Conservation (phyloP, 2,797 vertebrate species). For the Myotis myotis region DNA sequence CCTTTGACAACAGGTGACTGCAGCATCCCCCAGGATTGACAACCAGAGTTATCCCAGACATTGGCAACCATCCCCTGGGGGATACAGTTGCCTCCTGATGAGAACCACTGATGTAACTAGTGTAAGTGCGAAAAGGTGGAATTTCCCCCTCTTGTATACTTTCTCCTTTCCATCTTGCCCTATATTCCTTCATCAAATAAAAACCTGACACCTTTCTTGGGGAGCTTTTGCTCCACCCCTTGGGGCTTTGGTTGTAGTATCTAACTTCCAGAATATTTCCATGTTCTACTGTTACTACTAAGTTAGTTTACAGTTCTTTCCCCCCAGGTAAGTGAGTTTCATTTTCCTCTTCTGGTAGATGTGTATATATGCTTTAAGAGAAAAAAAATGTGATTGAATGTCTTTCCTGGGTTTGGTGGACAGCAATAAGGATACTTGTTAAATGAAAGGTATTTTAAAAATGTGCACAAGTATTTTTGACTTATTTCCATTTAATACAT, state of each 20-base stretch:
- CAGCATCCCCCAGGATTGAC: background rate
- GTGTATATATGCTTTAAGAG: background rate
- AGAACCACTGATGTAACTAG: background rate
- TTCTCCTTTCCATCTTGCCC: background rate
- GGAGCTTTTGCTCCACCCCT: background rate
- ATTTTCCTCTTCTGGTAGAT: background rate
- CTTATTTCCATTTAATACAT: background rate
- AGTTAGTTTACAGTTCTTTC: background rate
- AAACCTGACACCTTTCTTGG: background rate
- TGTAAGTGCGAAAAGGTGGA: background rate
- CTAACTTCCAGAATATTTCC: background rate
- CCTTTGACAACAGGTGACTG: background rate
- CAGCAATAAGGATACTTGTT: background rate
- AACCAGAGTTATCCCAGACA: background rate
- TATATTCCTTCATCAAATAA: background rate
- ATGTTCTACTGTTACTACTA: background rate
- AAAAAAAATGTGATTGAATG: background rate
- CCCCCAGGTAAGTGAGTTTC: background rate
- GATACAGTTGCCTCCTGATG: fast-evolving
- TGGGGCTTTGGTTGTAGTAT: background rate
- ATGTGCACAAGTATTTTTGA: background rate
- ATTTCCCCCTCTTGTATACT: fast-evolving
- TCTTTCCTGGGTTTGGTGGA: background rate
- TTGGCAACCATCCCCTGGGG: fast-evolving
- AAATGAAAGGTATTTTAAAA: background rate